Conservation (phyloP, 2,888 invertebrate genomes). For the Crossocerus cetratus region DNA sequence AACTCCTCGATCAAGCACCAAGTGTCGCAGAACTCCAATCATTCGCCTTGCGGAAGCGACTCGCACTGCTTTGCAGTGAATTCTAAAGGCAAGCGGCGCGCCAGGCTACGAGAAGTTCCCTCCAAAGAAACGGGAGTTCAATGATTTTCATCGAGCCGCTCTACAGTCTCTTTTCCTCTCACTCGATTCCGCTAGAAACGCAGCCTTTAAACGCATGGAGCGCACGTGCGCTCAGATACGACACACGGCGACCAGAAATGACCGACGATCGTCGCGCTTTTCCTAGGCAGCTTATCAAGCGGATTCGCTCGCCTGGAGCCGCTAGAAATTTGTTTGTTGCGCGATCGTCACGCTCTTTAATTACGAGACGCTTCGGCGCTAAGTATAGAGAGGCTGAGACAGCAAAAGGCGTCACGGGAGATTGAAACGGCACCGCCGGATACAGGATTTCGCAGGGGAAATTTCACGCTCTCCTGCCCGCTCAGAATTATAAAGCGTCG, state of each 20-base stretch:
- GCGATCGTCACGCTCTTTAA: slow-evolving; percentile 11
- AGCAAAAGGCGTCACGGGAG: too few relatives aligned
- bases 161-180: too few relatives aligned
- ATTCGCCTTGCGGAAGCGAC: background rate
- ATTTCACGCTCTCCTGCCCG: background rate
- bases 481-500: background rate
- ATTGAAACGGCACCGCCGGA: too few relatives aligned
- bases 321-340: too few relatives aligned
- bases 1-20: background rate
- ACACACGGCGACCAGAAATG: slow-evolving; percentile 17
- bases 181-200: background rate
- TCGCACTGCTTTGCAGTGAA: too few relatives aligned
- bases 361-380: too few relatives aligned
- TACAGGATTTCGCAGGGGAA: too few relatives aligned
- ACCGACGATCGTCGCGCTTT: slow-evolving; percentile 18
- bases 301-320: too few relatives aligned
- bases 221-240: slow-evolving; percentile 6
- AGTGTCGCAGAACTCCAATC: background rate
- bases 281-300: too few relatives aligned
- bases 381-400: too few relatives aligned
- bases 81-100: background rate
- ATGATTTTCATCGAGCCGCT: background rate
- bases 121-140: background rate
- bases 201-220: background rate
- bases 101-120: background rate